A percentile compares a stretch with the other conserved stretches of the same genome.
Evolutionary conservation across 2,888 invertebrate species (phyloP).

Genomic region (Perizoma affinitatum): DNA sequence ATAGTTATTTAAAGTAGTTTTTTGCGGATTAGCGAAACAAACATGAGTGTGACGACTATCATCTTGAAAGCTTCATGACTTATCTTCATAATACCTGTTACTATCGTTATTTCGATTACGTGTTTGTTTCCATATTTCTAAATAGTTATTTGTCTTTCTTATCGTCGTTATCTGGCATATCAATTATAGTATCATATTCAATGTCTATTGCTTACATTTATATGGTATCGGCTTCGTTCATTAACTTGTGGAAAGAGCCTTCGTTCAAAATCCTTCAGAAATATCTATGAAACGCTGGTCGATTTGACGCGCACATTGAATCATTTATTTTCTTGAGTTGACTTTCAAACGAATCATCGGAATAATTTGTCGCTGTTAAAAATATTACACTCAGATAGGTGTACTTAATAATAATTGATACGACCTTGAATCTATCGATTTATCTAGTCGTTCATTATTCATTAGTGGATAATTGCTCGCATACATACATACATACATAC

Average conservation of each 20-base stretch:
- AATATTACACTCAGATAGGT: constrained; percentile 1
- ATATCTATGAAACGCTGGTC: background rate
- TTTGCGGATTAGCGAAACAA: constrained; percentile 16
- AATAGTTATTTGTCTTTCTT: constrained; percentile 41
- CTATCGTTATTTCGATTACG: constrained; percentile 53
- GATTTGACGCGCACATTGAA: too few relatives aligned
- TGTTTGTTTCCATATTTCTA: constrained; percentile 49
- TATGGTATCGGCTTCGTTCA: background rate
- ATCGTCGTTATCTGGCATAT: constrained; percentile 41
- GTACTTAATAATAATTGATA: constrained; percentile 42
- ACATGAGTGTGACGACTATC: constrained; percentile 11
- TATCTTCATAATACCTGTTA: constrained; percentile 50
- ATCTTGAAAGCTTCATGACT: constrained; percentile 46
- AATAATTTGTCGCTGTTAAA: constrained; percentile 6
- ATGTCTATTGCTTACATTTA: constrained; percentile 5
- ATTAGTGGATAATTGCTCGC: constrained; percentile 40
- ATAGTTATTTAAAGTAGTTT: background rate
- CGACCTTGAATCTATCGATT: constrained; percentile 52
- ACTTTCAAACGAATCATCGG: too few relatives aligned
- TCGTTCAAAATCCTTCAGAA: background rate
- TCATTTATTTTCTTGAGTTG: too few relatives aligned
- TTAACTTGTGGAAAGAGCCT: too few relatives aligned
- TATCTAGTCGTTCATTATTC: constrained; percentile 43
- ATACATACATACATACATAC: constrained; percentile 9
- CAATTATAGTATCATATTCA: constrained; percentile 32